phyloP scores from a whole-genome alignment of 2,797 vertebrate species.

The Eulemur mongoz region DNA sequence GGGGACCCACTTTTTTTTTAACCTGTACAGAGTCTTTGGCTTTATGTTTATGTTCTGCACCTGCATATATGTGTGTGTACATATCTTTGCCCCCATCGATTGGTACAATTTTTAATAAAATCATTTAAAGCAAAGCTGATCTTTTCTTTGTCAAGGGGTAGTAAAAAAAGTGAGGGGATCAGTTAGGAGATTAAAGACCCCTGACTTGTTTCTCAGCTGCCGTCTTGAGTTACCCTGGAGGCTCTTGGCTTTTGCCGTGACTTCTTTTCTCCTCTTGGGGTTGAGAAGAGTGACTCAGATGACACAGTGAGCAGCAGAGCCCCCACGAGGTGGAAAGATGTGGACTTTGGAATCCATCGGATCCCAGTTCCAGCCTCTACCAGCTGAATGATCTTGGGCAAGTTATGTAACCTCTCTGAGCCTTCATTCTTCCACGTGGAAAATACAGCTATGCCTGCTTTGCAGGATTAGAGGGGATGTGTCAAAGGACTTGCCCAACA shows the following conservation, averaged over 20 bases:
- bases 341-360: not conserved
- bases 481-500: not conserved
- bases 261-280: not conserved
- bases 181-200: not conserved
- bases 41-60: conserved; percentile 80
- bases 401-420: not conserved
- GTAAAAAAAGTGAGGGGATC: not conserved
- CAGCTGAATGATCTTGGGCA: not conserved
- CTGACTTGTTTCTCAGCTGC: not conserved
- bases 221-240: not conserved
- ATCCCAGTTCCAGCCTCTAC: not conserved
- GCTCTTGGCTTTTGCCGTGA: not conserved
- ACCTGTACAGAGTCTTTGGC: conserved; percentile 84
- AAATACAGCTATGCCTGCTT: not conserved
- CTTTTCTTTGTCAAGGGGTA: conserved; percentile 58
- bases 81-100: conserved; percentile 78
- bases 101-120: conserved; percentile 91
- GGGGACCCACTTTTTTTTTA: conserved; percentile 57
- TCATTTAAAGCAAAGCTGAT: conserved; percentile 79
- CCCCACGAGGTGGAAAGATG: not conserved
- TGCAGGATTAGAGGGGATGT: not conserved
- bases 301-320: not conserved
- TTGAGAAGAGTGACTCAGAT: not conserved
- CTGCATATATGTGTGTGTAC: conserved; percentile 80
- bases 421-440: not conserved